Evolutionary conservation across 2,888 invertebrate genomes (phyloP), one percentile per base, ranked within the genome.

Genomic region (Ormyrus rosae): DNA sequence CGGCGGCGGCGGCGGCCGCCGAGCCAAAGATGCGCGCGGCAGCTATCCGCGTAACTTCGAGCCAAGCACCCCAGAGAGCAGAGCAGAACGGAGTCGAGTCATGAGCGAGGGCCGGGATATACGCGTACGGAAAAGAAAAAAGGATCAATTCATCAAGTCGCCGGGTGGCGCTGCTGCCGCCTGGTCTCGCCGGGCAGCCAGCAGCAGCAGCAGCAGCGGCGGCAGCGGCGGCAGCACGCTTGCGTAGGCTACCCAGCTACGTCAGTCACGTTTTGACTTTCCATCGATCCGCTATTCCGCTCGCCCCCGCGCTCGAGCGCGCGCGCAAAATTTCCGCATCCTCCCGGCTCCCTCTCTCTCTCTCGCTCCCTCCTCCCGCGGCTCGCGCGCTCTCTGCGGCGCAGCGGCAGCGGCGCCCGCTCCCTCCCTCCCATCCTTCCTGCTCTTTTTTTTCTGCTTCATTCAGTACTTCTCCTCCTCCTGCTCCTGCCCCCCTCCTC

Each of bases 251-350:
- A 51, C 34, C 34, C 50, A 72, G 63, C 72, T 76, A 71, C 74
- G 80, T 68, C 75, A 80, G 65, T 80, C 75, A 61, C 65, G 75
- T 72, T 77, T 73, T 73, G 58, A 69, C 78, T 73, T 63, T 63
- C 46, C 63, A 73, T 78, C 77, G 77, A 73, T 73, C 73, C 56
- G 46, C n/a, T 0, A 34, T 34, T 34, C 34, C 34, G 34, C 34
- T 34, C 34, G 34, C 34, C 34, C 34, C 34, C 34, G 34, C 34
- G 34, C 34, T 34, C 34, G 34, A 34, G 34, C 34, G 34, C 34
- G 34, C 56, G 61, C 8, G 61, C 63, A 67, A 69, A 78, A 72
- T 78, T 78, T 78, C 71, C 70, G 77, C 77, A 58, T 72, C 70
- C 55, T 78, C 61, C 60, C 72, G 48, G 50, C 53, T 50, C 61